Percentiles rank a stretch among this genome's conserved stretches.
phyloP scores from a whole-genome alignment of 2,888 invertebrate genomes.

The Leptinotarsa peninsularis region DNA sequence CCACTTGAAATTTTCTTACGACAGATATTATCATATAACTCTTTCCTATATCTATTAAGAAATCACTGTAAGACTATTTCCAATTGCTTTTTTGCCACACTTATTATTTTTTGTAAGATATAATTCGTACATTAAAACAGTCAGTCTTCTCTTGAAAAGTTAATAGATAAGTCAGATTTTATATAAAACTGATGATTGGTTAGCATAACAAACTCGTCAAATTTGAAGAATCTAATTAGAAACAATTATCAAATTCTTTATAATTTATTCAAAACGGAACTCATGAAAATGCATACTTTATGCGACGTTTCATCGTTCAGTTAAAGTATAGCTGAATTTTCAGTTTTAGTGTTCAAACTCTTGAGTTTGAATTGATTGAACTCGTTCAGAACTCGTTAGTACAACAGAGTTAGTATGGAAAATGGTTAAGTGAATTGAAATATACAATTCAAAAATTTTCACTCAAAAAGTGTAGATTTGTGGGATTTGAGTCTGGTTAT shows the following conservation, averaged over 20 bases:
- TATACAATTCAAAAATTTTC: too few species aligned
- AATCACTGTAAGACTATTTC: too few species aligned
- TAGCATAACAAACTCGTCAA: slow-evolving; percentile 18
- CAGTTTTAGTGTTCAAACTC: neutral
- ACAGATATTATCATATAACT: too few species aligned
- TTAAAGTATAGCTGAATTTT: slow-evolving; percentile 1
- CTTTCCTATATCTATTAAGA: too few species aligned
- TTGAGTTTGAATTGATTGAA: neutral
- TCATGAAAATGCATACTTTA: slow-evolving; percentile 19
- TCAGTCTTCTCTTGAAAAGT: neutral
- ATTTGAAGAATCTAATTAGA: slow-evolving; percentile 31
- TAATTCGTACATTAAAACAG: neutral
- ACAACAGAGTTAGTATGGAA: neutral
- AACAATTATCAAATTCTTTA: slow-evolving; percentile 23
- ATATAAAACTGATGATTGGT: neutral
- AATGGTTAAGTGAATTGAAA: neutral
- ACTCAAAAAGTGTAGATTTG: too few species aligned
- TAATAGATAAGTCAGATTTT: neutral
- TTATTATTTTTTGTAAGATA: neutral
- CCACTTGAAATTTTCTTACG: neutral
- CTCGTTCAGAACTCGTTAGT: neutral
- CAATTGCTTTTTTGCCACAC: too few species aligned
- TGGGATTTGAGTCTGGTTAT: too few species aligned
- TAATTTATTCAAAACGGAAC: slow-evolving; percentile 26
- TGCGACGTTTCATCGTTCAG: neutral